Evolutionary conservation across 92 coral and sea anemone species (phyloP).

Genomic region (Porites divaricata): DNA sequence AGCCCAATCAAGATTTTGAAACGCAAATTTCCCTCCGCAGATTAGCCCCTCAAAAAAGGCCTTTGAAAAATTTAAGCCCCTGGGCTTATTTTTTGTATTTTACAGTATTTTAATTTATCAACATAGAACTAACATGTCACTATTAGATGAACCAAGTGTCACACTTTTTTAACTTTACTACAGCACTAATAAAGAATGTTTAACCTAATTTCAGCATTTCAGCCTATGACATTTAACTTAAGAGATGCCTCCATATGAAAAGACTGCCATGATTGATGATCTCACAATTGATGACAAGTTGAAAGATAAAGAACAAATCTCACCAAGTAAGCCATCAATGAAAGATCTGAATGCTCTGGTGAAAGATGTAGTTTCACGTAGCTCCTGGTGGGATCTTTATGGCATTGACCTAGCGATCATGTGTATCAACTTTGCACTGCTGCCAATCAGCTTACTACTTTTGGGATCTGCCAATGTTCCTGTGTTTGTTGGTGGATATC

Average conservation of each 20-base stretch:
- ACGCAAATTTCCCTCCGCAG: too few species aligned
- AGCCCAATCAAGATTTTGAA: too few species aligned
- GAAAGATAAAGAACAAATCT: constrained; percentile 20
- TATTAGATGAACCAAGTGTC: too few species aligned
- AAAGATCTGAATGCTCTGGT: constrained; percentile 67
- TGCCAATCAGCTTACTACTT: constrained; percentile 69
- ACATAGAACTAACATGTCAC: too few species aligned
- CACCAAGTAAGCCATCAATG: constrained; percentile 61
- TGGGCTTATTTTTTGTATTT: too few species aligned
- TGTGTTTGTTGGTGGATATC: constrained; percentile 67
- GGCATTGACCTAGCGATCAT: constrained; percentile 77
- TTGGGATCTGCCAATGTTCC: constrained; percentile 60
- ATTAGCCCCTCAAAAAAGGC: too few species aligned
- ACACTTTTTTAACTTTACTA: too few species aligned
- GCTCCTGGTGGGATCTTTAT: constrained; percentile 92
- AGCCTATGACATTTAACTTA: too few species aligned
- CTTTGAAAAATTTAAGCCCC: too few species aligned
- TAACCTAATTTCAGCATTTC: too few species aligned
- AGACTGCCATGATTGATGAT: background rate
- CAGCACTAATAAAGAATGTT: too few species aligned
- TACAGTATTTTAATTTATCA: too few species aligned
- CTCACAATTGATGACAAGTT: constrained; percentile 6
- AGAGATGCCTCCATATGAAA: constrained; percentile 28
- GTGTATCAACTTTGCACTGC: constrained; percentile 41
- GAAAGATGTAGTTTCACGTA: constrained; percentile 58